Evolutionary conservation across 2,113 vertebrate species (phyloP).

Genomic region (Phalacrocorax brasilianus): DNA sequence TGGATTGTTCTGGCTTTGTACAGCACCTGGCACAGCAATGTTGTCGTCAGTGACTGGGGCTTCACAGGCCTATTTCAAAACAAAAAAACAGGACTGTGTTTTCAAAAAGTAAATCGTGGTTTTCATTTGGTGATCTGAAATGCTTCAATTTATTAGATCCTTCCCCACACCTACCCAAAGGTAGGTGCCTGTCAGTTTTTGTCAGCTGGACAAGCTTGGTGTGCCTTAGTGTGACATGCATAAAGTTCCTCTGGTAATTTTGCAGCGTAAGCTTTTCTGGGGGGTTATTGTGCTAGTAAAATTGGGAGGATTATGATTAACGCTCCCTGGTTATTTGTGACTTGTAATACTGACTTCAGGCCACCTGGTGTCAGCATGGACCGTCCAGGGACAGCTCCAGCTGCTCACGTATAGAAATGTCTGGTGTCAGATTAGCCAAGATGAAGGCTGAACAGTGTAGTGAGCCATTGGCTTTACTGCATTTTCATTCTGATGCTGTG

Average conservation of each 20-base stretch:
- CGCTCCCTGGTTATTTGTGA: neutral
- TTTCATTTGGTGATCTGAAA: neutral
- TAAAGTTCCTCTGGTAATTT: neutral
- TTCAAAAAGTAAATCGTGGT: neutral
- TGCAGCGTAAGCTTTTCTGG: neutral
- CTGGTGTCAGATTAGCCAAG: neutral
- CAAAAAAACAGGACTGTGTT: neutral
- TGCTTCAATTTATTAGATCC: neutral
- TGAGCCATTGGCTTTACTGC: neutral
- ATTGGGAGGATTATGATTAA: neutral
- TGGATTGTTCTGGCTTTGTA: neutral
- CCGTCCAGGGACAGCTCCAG: neutral
- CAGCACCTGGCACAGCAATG: neutral
- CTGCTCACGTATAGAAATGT: rapidly evolving
- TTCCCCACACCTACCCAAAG: neutral
- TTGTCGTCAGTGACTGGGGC: neutral
- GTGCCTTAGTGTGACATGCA: neutral
- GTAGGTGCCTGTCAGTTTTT: neutral
- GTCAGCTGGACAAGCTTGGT: neutral
- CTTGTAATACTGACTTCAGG: neutral
- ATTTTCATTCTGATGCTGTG: neutral
- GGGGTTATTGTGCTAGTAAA: neutral
- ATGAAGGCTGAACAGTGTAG: neutral
- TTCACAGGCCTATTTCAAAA: neutral
- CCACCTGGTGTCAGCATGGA: neutral